Evolutionary conservation across 92 coral and sea anemone genomes (phyloP).

Genomic region (Epizoanthus illoricatus): DNA sequence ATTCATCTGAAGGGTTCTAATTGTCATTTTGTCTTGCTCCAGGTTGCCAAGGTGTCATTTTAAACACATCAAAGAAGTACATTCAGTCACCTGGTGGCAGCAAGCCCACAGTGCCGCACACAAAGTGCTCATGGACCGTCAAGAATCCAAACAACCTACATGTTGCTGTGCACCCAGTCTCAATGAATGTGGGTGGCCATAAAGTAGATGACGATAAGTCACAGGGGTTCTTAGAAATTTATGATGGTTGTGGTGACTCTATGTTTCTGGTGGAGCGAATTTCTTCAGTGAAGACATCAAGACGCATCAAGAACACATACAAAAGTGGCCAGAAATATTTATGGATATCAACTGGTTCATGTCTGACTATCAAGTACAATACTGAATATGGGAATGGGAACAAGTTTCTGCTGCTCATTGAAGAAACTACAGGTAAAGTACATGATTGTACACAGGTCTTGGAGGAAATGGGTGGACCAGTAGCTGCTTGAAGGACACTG

Average conservation of each 20-base stretch:
- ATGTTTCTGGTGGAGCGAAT: slow-evolving; percentile 75
- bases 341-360: slow-evolving; percentile 75
- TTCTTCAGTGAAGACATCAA: slow-evolving; percentile 34
- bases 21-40: too few relatives aligned
- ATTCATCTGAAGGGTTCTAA: too few relatives aligned
- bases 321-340: slow-evolving; percentile 41
- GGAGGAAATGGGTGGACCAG: too few relatives aligned
- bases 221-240: slow-evolving; percentile 68
- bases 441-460: too few relatives aligned
- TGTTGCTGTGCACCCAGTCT: slow-evolving; percentile 44
- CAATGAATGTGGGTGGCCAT: slow-evolving; percentile 58
- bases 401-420: slow-evolving; percentile 38
- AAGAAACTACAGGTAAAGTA: slow-evolving; percentile 48
- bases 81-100: slow-evolving; percentile 67
- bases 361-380: slow-evolving; percentile 59
- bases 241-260: slow-evolving; percentile 62
- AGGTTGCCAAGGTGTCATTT: slow-evolving; percentile 44
- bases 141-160: slow-evolving; percentile 38
- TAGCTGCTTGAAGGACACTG: too few relatives aligned
- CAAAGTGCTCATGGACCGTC: slow-evolving; percentile 63
- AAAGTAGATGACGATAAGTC: slow-evolving; percentile 46
- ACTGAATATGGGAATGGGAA: slow-evolving; percentile 53
- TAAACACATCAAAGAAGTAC: slow-evolving; percentile 4
- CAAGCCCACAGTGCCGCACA: slow-evolving; percentile 25
- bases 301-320: not conserved